Evolutionary conservation across 2,113 vertebrate species (phyloP), one percentile per base, ranked within the genome.

Genomic region (Grammomys surdaster): DNA sequence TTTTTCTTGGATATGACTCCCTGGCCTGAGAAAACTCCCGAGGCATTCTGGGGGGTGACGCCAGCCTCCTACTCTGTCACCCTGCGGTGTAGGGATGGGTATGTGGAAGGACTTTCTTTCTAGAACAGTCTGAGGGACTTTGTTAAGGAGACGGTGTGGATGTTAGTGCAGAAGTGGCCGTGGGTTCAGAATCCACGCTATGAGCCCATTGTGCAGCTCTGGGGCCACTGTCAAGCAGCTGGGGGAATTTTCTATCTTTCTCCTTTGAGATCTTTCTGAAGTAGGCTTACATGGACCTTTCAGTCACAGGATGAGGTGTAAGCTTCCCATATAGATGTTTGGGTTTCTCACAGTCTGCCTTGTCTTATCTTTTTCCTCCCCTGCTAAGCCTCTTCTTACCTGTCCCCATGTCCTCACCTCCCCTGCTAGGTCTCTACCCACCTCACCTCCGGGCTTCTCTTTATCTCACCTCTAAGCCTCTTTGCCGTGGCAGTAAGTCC

Each of bases 91-190:
- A 56, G 72, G 17, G 46, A 5, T 56, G 24, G 56, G 51, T 7
- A 5, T 51, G 0, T 12, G 0, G 28, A 7, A n/a, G 63, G 48
- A 65, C 19, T 0, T 0, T 0, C 0, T 80, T 69, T 84, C 58
- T 22, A 43, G 73, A 87, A 28, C 40, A 13, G 48, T 40, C 69
- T 13, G 0, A 4, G 8, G 84, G 13, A 51, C 48, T 81, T n/a
- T 7, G 22, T 75, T 43, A 67, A 51, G 13, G 54, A 58, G 28
- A n/a, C 5, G 7, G 7, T 54, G 36, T 26, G 11, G n/a, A 40
- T 46, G 48, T 36, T 33, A 76, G 63, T 9, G 65, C 33, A 88
- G 81, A 92, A 77, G 72, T 60, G 82, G 43, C 67, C 6, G 0
- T 16, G 54, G 36, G 82, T 14, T 40, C 46, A 19, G 58, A 72